phyloP scores from a whole-genome alignment of 2,113 vertebrate genomes.

The Macrotus californicus region DNA sequence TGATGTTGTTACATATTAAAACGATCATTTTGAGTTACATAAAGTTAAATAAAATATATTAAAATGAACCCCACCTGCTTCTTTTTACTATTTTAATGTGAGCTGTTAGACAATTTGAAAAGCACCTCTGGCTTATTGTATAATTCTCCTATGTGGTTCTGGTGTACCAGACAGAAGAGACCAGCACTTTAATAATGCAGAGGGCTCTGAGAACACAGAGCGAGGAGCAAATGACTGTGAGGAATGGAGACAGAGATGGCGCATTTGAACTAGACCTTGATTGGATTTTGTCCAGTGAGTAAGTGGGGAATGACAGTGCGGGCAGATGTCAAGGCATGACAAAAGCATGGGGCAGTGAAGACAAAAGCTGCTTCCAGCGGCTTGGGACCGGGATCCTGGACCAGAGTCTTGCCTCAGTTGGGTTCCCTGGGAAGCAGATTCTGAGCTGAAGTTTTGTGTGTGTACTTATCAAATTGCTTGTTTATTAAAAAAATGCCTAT shows the following conservation, averaged over 20 bases:
- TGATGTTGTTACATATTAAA: background rate
- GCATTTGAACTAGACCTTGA: background rate
- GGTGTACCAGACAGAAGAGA: too few relatives aligned
- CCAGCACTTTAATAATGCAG: background rate
- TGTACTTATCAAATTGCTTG: background rate
- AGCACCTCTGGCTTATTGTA: background rate
- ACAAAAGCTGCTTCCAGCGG: too few relatives aligned
- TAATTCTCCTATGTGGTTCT: background rate
- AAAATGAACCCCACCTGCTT: background rate
- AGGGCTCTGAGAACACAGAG: background rate
- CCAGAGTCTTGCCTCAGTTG: background rate
- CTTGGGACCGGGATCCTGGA: background rate
- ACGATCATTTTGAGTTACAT: background rate
- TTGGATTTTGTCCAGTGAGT: background rate
- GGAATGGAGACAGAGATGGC: background rate
- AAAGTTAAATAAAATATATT: conserved; percentile 19
- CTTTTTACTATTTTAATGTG: background rate
- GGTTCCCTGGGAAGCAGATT: background rate
- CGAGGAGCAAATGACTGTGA: background rate
- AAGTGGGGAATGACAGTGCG: background rate
- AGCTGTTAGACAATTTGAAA: background rate
- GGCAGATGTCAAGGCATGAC: fast-evolving
- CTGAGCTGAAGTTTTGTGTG: background rate
- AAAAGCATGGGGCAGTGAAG: background rate
- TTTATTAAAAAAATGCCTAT: background rate